These are phyloP conservation scores for Edolisoma coerulescens DNA, from an alignment of 2,113 vertebrate genomes.

Conservation along the genomic window DNA sequence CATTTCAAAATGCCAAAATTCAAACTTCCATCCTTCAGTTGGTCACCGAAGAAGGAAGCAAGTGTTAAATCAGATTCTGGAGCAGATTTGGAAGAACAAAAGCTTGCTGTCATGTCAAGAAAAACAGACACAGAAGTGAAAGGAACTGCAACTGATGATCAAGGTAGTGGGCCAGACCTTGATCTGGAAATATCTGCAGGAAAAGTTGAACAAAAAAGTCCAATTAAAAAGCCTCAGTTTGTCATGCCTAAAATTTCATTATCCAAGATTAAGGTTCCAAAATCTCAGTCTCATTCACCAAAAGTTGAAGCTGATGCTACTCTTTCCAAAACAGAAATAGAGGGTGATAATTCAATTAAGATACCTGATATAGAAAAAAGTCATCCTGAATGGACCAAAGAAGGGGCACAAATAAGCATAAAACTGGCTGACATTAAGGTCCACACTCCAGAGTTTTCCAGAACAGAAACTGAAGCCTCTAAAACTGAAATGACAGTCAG, in stretches of 20 bases:
- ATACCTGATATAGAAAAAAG: constrained; percentile 27
- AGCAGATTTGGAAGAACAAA: background rate
- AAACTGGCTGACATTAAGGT: background rate
- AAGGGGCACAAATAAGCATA: constrained; percentile 28
- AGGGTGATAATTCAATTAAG: background rate
- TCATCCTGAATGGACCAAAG: background rate
- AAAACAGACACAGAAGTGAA: background rate
- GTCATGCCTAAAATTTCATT: constrained; percentile 38
- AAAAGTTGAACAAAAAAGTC: constrained; percentile 1
- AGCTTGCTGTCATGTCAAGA: background rate
- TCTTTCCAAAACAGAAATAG: background rate
- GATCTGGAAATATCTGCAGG: background rate
- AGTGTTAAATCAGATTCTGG: background rate
- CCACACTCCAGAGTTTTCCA: background rate
- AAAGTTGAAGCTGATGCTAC: background rate
- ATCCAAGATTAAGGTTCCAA: constrained; percentile 31
- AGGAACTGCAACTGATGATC: background rate
- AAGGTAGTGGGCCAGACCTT: background rate
- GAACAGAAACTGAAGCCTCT: background rate
- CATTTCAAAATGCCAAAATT: constrained; percentile 63
- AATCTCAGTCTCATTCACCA: background rate
- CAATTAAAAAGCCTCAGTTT: constrained; percentile 6
- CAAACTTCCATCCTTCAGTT: constrained; percentile 60
- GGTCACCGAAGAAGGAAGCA: constrained; percentile 63
- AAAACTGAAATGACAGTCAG: background rate